Evolutionary conservation across 2,797 vertebrate species (phyloP), one percentile per base, ranked within the genome.

Genomic region (Schizopygopsis malacanthus): DNA sequence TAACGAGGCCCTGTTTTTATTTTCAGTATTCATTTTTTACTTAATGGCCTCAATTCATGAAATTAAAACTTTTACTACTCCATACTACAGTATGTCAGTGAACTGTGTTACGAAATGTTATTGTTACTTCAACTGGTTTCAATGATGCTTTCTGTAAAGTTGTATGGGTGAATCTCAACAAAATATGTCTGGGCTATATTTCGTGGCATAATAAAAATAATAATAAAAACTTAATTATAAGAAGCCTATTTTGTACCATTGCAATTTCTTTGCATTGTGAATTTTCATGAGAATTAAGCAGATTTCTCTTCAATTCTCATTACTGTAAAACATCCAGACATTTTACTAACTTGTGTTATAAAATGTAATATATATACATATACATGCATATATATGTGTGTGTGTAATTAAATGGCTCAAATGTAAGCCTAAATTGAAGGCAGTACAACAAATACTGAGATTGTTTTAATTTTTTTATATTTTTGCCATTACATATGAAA

Each of bases 1-100:
- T 39, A 59, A 11, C 70, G 22, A 56, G 61, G n/a, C 16, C 47
- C 28, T 69, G 72, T 79, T 78, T 85, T 85, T 61, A 79, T 79
- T 79, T 79, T 85, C 83, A 85, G 83, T 79, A 70, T 85, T 79
- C 61, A 65, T 54, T 85, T 59, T 79, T 79, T 56, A 85, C 45
- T 28, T 10, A n/a, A n/a, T 77, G 82, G 15, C 16, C 50, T 70
- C 63, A 78, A 15, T 13, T 41, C 39, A 63, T 67, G 9, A 69
- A 56, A 71, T 45, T 45, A 13, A 67, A 59, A 22, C 4, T 45
- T 84, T 15, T 71, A 41, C 63, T 33, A 28, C 39, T 6, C 33
- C 6, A 20, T n/a, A n/a, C 20, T 59, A 41, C 16, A 28, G 22
- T 54, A 39, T 52, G 45, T 70, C 6, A 37, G 11, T 84, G 75